phyloP scores from a whole-genome alignment of 2,888 invertebrate species.

The Volucella zonaria region DNA sequence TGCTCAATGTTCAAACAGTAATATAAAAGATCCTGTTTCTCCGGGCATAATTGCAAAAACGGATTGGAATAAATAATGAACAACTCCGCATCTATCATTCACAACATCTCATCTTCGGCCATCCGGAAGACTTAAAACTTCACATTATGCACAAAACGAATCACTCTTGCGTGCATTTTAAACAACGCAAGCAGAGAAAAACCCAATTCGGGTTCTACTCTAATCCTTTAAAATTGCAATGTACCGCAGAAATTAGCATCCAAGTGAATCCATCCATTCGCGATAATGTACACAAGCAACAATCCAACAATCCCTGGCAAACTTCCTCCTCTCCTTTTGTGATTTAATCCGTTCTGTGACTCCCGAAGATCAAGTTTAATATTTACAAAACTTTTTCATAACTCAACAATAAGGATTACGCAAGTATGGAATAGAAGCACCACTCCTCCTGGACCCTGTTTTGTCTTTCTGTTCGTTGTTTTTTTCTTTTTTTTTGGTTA shows the following conservation, averaged over 20 bases:
- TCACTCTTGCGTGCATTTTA: conserved; percentile 27
- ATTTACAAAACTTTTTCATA: conserved; percentile 65
- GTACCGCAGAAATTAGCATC: conserved; percentile 26
- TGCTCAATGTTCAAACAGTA: too few species aligned
- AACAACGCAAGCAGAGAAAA: not conserved
- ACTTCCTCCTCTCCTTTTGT: not conserved
- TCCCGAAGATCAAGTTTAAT: conserved; percentile 62
- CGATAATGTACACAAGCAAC: conserved; percentile 12
- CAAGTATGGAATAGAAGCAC: not conserved
- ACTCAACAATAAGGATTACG: conserved; percentile 55
- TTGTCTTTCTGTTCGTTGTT: not conserved
- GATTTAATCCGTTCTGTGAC: conserved; percentile 19
- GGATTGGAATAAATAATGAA: not conserved
- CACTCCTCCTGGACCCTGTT: not conserved
- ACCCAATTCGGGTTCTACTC: not conserved
- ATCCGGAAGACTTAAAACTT: not conserved
- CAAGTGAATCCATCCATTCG: conserved; percentile 28
- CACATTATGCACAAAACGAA: conserved; percentile 11
- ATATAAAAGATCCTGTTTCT: too few species aligned
- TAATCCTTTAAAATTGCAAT: conserved; percentile 43
- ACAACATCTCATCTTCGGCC: not conserved
- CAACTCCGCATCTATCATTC: not conserved
- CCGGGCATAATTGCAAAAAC: not conserved
- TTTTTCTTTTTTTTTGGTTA: conserved; percentile 7
- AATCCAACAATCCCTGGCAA: conserved; percentile 1